Base-by-base conservation (phyloP, 1,140 invertebrate species). In the Pseudoatta argentina region DNA sequence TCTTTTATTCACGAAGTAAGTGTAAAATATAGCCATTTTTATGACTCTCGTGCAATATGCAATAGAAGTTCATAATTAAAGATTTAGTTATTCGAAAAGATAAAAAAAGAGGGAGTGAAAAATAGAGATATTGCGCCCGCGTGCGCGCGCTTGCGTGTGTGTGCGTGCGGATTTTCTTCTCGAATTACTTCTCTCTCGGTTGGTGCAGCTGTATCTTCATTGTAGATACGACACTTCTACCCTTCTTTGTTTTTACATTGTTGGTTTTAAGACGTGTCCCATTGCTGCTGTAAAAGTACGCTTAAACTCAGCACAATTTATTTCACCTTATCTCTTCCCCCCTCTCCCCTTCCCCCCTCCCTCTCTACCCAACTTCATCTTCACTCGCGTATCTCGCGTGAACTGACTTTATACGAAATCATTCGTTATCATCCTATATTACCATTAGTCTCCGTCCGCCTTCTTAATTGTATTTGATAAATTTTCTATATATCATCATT, bases 231-330 rank as follows among this genome's bases (percentile, higher is more conserved):
- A 44, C 14, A 7, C 24, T 24, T 61, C 24, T 48, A 51, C 24
- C 51, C 53, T 59, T 86, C 39, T 44, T 86, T 71, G 57, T 79
- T 87, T 87, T 69, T 73, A 90, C 59, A 24, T 88, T 86, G 64
- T 57, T 63, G 53, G n/a, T 90, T 85, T 73, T 90, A 86, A 90
- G 79, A 89, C 61, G 64, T 57, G 77, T 66, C 55, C 67, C 63
- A 86, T 88, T 71, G 86, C 67, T 39, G 59, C 81, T 44, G 59
- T 88, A 86, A 88, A 90, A 90, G 63, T 86, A 61, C 61, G 51
- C 78, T 89, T 83, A 89, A 88, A 92, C 87, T 91, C 72, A 76
- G 77, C 82, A 91, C 91, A 93, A 93, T 93, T 93, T 87, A 87
- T 87, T 90, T 90, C 87, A 59, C 64, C 39, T 85, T 72, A 85